Evolutionary conservation across 2,888 invertebrate species (phyloP), one percentile per base, ranked within the genome.

Genomic region (Heliconius ethilla): DNA sequence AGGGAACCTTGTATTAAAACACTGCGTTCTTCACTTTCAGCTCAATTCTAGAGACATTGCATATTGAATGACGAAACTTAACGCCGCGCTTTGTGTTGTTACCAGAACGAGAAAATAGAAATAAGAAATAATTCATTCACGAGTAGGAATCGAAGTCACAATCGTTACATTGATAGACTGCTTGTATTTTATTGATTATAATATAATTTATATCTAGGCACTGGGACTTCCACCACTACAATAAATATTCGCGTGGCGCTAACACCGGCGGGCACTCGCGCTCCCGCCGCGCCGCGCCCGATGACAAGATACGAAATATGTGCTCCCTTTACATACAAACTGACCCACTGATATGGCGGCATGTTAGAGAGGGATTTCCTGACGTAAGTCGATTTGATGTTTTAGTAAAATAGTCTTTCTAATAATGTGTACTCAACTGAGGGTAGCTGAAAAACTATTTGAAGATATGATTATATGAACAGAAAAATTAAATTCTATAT

Each of bases 301-400:
- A 97, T 89, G 96, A 96, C 88, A 96, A 96, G 85, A 98, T 97
- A 91, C 98, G 96, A 85, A 98, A 98, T 91, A 98, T 99, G 78
- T 99, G 99, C 91, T 98, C 98, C 77, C 96, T 99, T 83, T 99
- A 97, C 91, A 98, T 99, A 91, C 99, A 99, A 94, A 99, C 99
- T 33, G 99, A 99, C 95, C 99, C 99, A 83, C 96, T 99, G 84
- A 97, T 99, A 90, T 99, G 99, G 98, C 96, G 97, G 87, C 98
- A 99, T 89, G 98, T 99, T 86, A 95, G 97, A 84, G 97, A 96
- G 87, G 96, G 96, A 79, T 97, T 97, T 87, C 96, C 96, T 78
- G 97, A 97, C 95, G 98, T 98, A 91, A 95, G 95, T 91, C 27
- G 11, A 18, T 70, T 63, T 40, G 40, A 11, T 62, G 27, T 70